Conservation (phyloP, 2,888 invertebrate species). For the Linyphia triangularis region DNA sequence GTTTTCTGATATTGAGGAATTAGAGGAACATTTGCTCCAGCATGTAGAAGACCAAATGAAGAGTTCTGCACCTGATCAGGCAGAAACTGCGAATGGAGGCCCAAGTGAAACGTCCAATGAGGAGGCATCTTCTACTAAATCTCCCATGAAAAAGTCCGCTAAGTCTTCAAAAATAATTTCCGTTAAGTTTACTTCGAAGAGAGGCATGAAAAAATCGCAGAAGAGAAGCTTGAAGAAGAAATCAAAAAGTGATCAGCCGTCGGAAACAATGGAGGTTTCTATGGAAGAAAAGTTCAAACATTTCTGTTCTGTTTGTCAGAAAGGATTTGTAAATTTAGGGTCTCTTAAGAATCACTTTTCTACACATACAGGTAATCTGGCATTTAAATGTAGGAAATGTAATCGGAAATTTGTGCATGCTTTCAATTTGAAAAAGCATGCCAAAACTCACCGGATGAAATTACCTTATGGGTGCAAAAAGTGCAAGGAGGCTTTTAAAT, state of each 20-base stretch:
- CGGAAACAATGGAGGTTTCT: not conserved
- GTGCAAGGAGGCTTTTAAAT: conserved; percentile 30
- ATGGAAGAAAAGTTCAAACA: conserved; percentile 12
- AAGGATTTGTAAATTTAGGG: conserved; percentile 52
- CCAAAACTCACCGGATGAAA: conserved; percentile 19
- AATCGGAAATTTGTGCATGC: conserved; percentile 26
- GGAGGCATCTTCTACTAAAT: not conserved
- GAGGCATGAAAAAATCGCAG: not conserved
- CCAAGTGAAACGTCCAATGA: not conserved
- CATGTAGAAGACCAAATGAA: conserved; percentile 1
- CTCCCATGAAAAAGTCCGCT: not conserved
- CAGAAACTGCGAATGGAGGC: not conserved
- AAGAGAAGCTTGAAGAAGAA: not conserved
- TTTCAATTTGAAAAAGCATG: conserved; percentile 33
- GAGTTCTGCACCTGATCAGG: not conserved
- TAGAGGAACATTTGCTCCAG: conserved; percentile 43
- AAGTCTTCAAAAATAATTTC: not conserved
- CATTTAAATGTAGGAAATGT: conserved; percentile 29
- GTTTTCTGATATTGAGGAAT: conserved; percentile 20
- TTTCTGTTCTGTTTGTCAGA: conserved; percentile 50
- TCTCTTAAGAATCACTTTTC: conserved; percentile 40
- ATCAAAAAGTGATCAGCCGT: not conserved
- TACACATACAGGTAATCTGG: conserved; percentile 26
- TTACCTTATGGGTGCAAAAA: conserved; percentile 20
- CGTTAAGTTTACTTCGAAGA: not conserved